A percentile compares a stretch with the other conserved stretches of the same genome.
These are phyloP conservation scores for Panzeria rudis DNA, from an alignment of 2,888 invertebrate genomes.

Conservation along the genomic window DNA sequence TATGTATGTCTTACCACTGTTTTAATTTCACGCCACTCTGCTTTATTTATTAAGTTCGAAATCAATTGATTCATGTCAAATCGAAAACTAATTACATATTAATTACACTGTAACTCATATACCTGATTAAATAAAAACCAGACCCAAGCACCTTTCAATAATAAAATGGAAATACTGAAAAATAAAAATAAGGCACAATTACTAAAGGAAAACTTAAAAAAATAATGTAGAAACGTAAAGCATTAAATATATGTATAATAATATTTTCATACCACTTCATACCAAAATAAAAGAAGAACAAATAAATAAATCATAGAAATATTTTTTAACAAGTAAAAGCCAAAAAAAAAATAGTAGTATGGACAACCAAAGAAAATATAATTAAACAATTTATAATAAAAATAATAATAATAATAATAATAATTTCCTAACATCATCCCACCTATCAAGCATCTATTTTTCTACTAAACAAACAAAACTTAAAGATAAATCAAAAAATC, in stretches of 20 bases:
- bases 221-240: conserved; percentile 53
- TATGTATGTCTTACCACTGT: no score
- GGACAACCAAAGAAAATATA: conserved; percentile 45
- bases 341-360: conserved; percentile 49
- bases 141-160: conserved; percentile 55
- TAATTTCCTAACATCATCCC: conserved; percentile 83
- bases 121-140: conserved; percentile 59
- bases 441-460: conserved; percentile 81
- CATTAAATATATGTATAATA: conserved; percentile 36
- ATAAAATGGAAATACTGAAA: conserved; percentile 39
- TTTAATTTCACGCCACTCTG: no score
- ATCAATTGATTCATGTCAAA: conserved; percentile 8
- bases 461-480: conserved; percentile 77
- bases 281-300: conserved; percentile 16
- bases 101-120: conserved; percentile 70
- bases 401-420: conserved; percentile 38
- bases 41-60: conserved; percentile 3
- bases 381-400: conserved; percentile 43
- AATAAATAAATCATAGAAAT: conserved; percentile 44
- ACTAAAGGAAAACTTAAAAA: conserved; percentile 51
- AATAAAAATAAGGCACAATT: conserved; percentile 60
- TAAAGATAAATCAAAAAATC: conserved; percentile 63
- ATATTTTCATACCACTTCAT: conserved; percentile 72
- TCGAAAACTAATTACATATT: conserved; percentile 37
- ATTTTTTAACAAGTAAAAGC: conserved; percentile 65